Evolutionary conservation across 1,140 invertebrate genomes (phyloP), one percentile per base, ranked within the genome.

Genomic region (Formica selysi): DNA sequence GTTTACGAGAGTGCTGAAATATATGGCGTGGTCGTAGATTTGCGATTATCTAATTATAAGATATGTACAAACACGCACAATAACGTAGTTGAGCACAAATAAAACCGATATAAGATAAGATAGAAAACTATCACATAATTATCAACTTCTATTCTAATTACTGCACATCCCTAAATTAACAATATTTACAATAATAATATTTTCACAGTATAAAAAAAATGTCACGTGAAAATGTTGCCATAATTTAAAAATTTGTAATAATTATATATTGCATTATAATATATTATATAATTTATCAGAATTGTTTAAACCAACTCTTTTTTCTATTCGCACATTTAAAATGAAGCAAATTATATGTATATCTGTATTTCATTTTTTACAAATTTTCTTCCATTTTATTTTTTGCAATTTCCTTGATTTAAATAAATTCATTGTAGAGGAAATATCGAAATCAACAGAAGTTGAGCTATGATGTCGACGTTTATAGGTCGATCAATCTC

Each of bases 31-130:
- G 68, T 73, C 68, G 79, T 26, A 70, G 29, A 83, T 59, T 61
- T 13, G 26, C 38, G 68, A 83, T 80, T 57, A 71, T 83, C 79
- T 83, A 73, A 83, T 74, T 73, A 57, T 74, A 73, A 73, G 57
- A 8, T 83, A 61, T 74, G 26, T 51, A 51, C 57, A 41, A 83
- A 80, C 13, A 38, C n/a, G 29, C 38, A 2, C 65, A 83, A 32
- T 29, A 22, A 36, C 2, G 26, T 57, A 57, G 8, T 7, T 41
- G 4, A 19, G 29, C 13, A 10, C 32, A 57, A 36, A 5, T 70
- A 48, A 80, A 80, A 80, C 4, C 38, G 11, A 3, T 29, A 38
- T 5, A 22, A 22, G 29, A 10, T 38, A n/a, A 16, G 26, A 29
- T 4, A 19, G 16, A 10, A 38, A 38, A 54, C 7, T 22, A 36